Percentiles rank a stretch among this genome's conserved stretches.
Conservation (phyloP, 1,140 invertebrate genomes). For the Euschistus heros region DNA sequence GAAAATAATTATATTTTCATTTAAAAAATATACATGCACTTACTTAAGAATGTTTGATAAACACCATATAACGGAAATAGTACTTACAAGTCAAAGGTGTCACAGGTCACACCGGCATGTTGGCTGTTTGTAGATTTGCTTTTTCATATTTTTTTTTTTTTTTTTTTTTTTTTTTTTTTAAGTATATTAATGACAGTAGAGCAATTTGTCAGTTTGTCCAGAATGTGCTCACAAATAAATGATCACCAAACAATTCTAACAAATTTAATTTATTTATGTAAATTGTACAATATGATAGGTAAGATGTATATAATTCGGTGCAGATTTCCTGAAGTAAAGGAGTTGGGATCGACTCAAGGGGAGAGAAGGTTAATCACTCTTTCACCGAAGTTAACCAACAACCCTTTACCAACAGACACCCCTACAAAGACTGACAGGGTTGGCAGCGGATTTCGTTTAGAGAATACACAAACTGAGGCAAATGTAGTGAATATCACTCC, state of each 20-base stretch:
- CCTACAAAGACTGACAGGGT: constrained; percentile 5
- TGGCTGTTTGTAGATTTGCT: constrained; percentile 15
- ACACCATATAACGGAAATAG: background rate
- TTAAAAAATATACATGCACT: background rate
- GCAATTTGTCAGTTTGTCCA: constrained; percentile 13
- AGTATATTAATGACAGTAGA: constrained; percentile 10
- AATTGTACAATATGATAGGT: constrained; percentile 7
- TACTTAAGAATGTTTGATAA: constrained; percentile 1
- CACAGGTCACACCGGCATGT: constrained; percentile 11
- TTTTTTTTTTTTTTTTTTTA: background rate
- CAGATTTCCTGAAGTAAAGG: constrained; percentile 15
- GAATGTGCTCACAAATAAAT: background rate
- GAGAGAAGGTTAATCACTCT: constrained; percentile 14
- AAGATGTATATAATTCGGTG: constrained; percentile 17
- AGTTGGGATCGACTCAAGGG: constrained; percentile 6
- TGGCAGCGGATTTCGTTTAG: background rate
- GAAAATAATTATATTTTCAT: background rate
- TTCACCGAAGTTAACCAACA: background rate
- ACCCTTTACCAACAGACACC: background rate
- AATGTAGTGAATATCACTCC: constrained; percentile 8
- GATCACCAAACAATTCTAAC: background rate
- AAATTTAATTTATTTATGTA: constrained; percentile 5
- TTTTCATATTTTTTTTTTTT: background rate
- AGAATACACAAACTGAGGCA: background rate
- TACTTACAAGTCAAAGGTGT: constrained; percentile 10